Evolutionary conservation across 2,797 vertebrate genomes (phyloP).

Genomic region (Garrulus glandarius): DNA sequence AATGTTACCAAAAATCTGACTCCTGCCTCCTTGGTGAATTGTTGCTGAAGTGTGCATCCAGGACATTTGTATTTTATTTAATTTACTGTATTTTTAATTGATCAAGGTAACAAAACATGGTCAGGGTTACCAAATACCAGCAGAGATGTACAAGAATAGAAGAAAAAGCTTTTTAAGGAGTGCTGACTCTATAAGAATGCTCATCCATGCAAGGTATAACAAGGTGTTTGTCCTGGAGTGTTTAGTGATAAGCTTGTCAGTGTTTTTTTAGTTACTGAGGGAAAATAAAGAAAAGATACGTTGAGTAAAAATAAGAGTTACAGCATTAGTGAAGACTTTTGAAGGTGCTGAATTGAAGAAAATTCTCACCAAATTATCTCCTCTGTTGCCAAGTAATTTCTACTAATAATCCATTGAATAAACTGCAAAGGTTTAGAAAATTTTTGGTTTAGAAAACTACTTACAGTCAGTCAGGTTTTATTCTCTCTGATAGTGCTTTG

Average conservation of each 20-base stretch:
- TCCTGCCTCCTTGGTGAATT: background rate
- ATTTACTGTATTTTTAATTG: background rate
- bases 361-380: rapidly evolving
- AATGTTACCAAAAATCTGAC: background rate
- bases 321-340: background rate
- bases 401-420: background rate
- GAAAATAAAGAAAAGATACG: background rate
- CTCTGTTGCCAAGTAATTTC: background rate
- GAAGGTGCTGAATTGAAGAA: background rate
- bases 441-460: background rate
- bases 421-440: background rate
- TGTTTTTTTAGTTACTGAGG: background rate
- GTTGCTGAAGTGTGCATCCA: background rate
- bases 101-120: background rate
- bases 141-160: background rate
- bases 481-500: background rate
- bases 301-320: background rate
- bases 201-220: background rate
- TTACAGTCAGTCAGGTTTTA: background rate
- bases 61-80: background rate
- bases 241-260: background rate
- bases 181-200: background rate
- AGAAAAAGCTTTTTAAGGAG: background rate
- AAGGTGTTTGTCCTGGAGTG: background rate
- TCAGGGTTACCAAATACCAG: background rate